Evolutionary conservation across 2,888 invertebrate species (phyloP).

Genomic region (Corythucha ciliata): DNA sequence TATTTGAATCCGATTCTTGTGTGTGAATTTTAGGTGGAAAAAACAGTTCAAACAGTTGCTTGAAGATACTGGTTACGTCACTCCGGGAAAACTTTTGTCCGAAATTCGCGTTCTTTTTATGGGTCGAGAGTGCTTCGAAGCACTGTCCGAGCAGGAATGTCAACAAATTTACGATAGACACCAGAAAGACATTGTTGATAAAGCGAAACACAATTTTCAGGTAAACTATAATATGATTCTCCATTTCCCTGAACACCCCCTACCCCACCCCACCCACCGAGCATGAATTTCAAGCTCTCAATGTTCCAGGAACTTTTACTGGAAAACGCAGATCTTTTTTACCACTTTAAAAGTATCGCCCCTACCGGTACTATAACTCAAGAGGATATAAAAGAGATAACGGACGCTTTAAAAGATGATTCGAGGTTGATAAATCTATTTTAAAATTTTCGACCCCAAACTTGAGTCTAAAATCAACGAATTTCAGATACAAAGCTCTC

Average conservation of each 20-base stretch:
- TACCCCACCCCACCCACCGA: not conserved
- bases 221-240: conserved; percentile 42
- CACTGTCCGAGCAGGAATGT: conserved; percentile 78
- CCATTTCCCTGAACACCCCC: conserved; percentile 16
- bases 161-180: conserved; percentile 89
- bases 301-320: conserved; percentile 66
- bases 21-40: conserved; percentile 59
- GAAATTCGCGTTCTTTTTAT: conserved; percentile 86
- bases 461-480: not conserved
- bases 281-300: conserved; percentile 4
- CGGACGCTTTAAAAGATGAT: conserved; percentile 83
- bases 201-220: conserved; percentile 84
- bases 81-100: conserved; percentile 84
- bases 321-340: conserved; percentile 88
- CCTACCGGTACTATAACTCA: conserved; percentile 85
- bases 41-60: conserved; percentile 87
- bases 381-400: conserved; percentile 88
- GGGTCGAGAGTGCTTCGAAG: conserved; percentile 91
- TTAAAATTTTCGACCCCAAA: not conserved
- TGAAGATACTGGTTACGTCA: conserved; percentile 89
- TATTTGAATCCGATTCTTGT: not conserved
- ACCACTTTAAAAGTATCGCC: conserved; percentile 82
- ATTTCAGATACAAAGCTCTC: conserved; percentile 80
- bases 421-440: conserved; percentile 53
- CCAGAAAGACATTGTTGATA: conserved; percentile 79